A percentile compares a stretch with the other conserved stretches of the same genome.
Conservation (phyloP, 2,888 invertebrate genomes). For the Hemistola chrysoprasaria region DNA sequence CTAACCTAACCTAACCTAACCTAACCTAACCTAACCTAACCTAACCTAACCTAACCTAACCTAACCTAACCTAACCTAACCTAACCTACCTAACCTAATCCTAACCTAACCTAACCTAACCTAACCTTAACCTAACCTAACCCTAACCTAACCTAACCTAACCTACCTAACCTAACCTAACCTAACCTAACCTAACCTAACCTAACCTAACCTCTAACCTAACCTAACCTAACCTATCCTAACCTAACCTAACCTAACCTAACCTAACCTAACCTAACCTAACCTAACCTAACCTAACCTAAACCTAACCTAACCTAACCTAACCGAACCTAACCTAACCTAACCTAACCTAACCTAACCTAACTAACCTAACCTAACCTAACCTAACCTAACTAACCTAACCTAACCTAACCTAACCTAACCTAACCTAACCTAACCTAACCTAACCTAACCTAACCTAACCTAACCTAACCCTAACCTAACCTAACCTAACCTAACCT, state of each 20-base stretch:
- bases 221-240: slow-evolving; percentile 9
- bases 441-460: slow-evolving; percentile 9
- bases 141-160: slow-evolving; percentile 3
- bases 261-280: slow-evolving; percentile 10
- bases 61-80: slow-evolving; percentile 9
- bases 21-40: slow-evolving; percentile 9
- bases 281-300: slow-evolving; percentile 17
- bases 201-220: slow-evolving; percentile 6
- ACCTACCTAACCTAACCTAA: slow-evolving; percentile 7
- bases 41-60: slow-evolving; percentile 8
- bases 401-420: slow-evolving; percentile 9
- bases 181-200: slow-evolving; percentile 7
- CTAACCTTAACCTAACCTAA: slow-evolving; percentile 10
- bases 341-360: slow-evolving; percentile 9
- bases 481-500: slow-evolving; percentile 9
- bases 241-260: slow-evolving; percentile 9
- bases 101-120: slow-evolving; percentile 11
- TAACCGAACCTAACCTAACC: slow-evolving; percentile 8
- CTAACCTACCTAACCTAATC: slow-evolving; percentile 7
- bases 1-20: slow-evolving; percentile 8
- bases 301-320: slow-evolving; percentile 9
- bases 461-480: slow-evolving; percentile 9
- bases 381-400: slow-evolving; percentile 9
- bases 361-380: slow-evolving; percentile 6
- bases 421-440: slow-evolving; percentile 9